These are phyloP conservation scores for Tragopan temminckii DNA, from an alignment of 2,797 vertebrate genomes.

Conservation along the genomic window DNA sequence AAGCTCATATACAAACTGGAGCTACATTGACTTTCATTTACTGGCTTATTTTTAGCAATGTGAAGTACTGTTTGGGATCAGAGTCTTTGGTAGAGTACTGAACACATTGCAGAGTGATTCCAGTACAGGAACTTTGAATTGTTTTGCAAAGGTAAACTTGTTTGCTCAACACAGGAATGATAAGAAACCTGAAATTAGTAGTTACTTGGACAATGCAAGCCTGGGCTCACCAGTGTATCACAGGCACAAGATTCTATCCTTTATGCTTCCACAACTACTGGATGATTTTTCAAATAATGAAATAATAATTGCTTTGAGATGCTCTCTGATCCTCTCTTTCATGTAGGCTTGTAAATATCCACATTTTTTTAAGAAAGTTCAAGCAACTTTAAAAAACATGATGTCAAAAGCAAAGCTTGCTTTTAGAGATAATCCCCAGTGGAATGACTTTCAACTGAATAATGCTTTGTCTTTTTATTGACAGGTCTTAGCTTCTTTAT, in stretches of 20 bases:
- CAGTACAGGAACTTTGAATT: neutral
- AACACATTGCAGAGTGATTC: neutral
- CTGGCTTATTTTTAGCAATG: neutral
- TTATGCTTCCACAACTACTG: neutral
- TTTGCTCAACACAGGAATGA: neutral
- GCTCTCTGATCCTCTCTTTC: neutral
- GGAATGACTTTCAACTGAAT: constrained; percentile 53
- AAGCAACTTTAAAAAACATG: neutral
- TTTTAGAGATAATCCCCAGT: constrained; percentile 31
- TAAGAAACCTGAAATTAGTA: neutral
- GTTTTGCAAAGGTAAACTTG: neutral
- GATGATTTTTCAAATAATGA: neutral
- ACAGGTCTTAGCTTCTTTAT: constrained; percentile 63
- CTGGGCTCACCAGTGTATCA: neutral
- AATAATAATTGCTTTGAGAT: neutral
- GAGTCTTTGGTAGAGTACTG: neutral
- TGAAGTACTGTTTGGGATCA: neutral
- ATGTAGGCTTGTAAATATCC: neutral
- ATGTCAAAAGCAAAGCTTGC: neutral
- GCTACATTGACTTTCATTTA: neutral
- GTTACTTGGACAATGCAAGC: neutral
- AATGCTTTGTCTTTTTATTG: constrained; percentile 58
- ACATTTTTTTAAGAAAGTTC: neutral
- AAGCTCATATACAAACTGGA: neutral
- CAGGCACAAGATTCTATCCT: neutral